Base-by-base conservation (phyloP, 2,113 vertebrate species). In the Chelonoidis abingdonii region DNA sequence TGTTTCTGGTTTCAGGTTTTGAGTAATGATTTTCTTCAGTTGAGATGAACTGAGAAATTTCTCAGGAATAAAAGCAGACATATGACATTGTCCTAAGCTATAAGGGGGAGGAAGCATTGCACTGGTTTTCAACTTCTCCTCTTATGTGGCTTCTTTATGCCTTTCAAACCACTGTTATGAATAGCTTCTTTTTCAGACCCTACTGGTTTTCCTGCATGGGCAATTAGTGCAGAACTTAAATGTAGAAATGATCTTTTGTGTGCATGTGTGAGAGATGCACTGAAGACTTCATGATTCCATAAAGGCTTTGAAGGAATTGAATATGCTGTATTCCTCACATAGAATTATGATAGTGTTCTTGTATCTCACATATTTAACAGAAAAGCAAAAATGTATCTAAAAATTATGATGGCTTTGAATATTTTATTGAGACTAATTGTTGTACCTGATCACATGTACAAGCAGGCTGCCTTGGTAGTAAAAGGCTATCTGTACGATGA, bases 121-220 rank as follows among this genome's bases (percentile, higher is more conserved):
- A 86, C 92, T 89, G 83, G 49, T 52, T 92, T 95, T 95, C 87
- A 95, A 81, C 91, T 83, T 93, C 49, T 94, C 84, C 72, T 94
- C 89, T 96, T 93, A n/a, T 41, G 56, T 17, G 50, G 69, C 86
- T 95, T 85, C 85, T 76, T 86, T 90, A 82, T 93, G 76, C 89
- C 52, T 94, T 91, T 83, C 47, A 92, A 75, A 31, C 80, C 78
- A 29, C 82, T 95, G 86, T 47, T 89, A 52, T 84, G 5, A 94
- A 44, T 85, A 12, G 22, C 82, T 90, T 80, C 56, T 93, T 93
- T 19, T 16, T 52, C 19, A 80, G 82, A 35, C 14, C 87, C 27
- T 90, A 35, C 49, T 93, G 38, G 53, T 83, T 79, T 56, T 56
- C 2, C 54, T 88, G 38, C 59, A 78, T 12, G 8, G 38, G 75